Percentiles rank a stretch among this genome's conserved stretches.
These are phyloP conservation scores for Oncopeltus fasciatus DNA, from an alignment of 1,140 invertebrate species.

Conservation along the genomic window DNA sequence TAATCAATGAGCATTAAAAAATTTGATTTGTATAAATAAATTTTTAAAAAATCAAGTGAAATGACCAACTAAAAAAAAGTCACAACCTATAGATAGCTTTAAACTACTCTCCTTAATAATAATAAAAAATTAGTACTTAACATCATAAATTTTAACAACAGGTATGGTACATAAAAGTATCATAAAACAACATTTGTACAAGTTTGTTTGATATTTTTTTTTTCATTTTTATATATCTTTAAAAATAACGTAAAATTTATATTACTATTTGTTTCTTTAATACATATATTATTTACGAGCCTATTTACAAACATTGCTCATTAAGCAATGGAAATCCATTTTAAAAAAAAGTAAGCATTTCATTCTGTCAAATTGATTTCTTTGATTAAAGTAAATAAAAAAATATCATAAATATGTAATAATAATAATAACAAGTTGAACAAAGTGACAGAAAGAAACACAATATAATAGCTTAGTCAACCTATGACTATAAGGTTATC, in stretches of 20 bases:
- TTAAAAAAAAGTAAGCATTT: slow-evolving; percentile 1
- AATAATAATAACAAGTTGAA: background rate
- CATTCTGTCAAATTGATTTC: background rate
- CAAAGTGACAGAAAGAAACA: background rate
- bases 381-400: background rate
- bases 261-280: slow-evolving; percentile 2
- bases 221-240: background rate
- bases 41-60: background rate
- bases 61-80: background rate
- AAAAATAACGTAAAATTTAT: slow-evolving; percentile 9
- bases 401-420: background rate
- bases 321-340: background rate
- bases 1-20: no score
- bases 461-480: no score
- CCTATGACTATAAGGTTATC: no score
- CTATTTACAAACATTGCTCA: slow-evolving; percentile 5
- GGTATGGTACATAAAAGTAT: slow-evolving; percentile 12
- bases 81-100: slow-evolving; percentile 3
- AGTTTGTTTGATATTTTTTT: slow-evolving; percentile 4
- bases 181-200: slow-evolving; percentile 16
- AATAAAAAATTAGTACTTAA: slow-evolving; percentile 10
- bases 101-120: slow-evolving; percentile 1
- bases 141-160: slow-evolving; percentile 13
- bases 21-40: background rate
- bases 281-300: slow-evolving; percentile 3